These are phyloP conservation scores for Pecten maximus DNA, from an alignment of 2,888 invertebrate species.

Conservation along the genomic window DNA sequence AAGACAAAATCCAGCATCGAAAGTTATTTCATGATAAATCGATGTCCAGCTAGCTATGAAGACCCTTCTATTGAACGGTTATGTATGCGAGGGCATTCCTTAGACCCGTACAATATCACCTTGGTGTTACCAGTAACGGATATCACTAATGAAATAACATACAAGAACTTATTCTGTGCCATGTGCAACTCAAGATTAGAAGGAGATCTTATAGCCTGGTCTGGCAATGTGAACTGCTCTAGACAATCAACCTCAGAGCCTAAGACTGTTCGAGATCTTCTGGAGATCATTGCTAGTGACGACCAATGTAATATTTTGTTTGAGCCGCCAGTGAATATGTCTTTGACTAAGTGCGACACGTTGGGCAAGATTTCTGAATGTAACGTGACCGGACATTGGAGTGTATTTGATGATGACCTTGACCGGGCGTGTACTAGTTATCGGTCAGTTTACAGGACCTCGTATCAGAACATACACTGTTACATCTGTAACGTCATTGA, in stretches of 20 bases:
- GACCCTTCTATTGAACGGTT: background rate
- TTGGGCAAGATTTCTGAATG: background rate
- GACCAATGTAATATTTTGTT: background rate
- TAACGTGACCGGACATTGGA: background rate
- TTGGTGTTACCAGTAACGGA: background rate
- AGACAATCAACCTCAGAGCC: background rate
- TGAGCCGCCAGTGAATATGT: background rate
- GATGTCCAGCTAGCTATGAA: background rate
- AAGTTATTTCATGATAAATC: slow-evolving; percentile 26
- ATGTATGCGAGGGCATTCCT: background rate
- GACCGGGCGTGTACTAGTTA: background rate
- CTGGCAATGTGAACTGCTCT: background rate
- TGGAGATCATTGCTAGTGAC: background rate
- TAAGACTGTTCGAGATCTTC: background rate
- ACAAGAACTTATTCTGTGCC: background rate
- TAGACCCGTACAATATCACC: background rate
- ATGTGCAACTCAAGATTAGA: background rate
- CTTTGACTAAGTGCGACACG: background rate
- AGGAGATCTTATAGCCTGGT: background rate
- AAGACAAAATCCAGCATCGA: background rate
- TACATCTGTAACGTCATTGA: background rate
- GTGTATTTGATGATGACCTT: background rate
- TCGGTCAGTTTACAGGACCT: background rate
- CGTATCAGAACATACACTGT: background rate
- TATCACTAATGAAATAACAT: background rate